Evolutionary conservation across 2,113 vertebrate species (phyloP).

Genomic region (Ptyas mucosa): DNA sequence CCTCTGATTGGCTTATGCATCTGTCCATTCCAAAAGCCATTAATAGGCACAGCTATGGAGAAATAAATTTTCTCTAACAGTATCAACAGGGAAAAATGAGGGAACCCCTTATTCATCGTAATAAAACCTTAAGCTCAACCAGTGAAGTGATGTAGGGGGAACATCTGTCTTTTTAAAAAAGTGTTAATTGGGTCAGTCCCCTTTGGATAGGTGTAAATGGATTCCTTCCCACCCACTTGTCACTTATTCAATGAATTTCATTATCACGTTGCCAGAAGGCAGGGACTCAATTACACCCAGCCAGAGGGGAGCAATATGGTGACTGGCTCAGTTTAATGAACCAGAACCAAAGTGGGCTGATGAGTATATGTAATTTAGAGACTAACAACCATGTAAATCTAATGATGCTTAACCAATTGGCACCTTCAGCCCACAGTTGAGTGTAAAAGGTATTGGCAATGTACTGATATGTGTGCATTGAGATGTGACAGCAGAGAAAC

Average conservation of each 20-base stretch:
- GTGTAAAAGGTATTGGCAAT: neutral
- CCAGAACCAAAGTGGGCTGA: slow-evolving; percentile 39
- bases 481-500: neutral
- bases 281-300: slow-evolving; percentile 48
- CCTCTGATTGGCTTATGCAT: too few relatives aligned
- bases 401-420: slow-evolving; percentile 31
- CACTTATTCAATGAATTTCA: slow-evolving; percentile 49
- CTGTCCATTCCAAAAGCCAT: too few relatives aligned
- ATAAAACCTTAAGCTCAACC: slow-evolving; percentile 13
- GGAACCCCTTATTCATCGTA: neutral
- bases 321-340: slow-evolving; percentile 41
- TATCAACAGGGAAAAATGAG: neutral
- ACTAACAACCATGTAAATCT: neutral
- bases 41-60: too few relatives aligned
- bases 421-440: neutral
- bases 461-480: neutral
- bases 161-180: slow-evolving; percentile 26
- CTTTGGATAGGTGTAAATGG: slow-evolving; percentile 46
- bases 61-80: too few relatives aligned
- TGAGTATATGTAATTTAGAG: slow-evolving; percentile 41
- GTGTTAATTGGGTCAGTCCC: slow-evolving; percentile 59
- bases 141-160: neutral
- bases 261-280: slow-evolving; percentile 60
- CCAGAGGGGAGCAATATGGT: slow-evolving; percentile 31
- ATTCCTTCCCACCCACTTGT: slow-evolving; percentile 43